These are phyloP conservation scores for Palaemon carinicauda DNA, from an alignment of 1,140 invertebrate species.

Conservation along the genomic window DNA sequence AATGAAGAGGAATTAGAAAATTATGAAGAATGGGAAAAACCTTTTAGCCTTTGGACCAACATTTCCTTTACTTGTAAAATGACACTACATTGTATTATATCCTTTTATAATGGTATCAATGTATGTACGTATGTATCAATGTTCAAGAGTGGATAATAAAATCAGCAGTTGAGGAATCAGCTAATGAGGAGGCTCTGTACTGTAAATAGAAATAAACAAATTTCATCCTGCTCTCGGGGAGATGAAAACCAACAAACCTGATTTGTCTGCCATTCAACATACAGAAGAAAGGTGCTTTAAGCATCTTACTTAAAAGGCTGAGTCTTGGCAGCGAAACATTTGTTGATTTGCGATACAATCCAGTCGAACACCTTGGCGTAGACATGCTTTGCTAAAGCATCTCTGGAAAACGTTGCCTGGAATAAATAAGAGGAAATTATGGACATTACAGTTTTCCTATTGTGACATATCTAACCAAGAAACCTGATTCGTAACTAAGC, in stretches of 20 bases:
- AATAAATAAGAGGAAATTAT: slow-evolving; percentile 29
- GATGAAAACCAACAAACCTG: background rate
- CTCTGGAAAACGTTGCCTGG: slow-evolving; percentile 81
- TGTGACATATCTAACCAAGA: background rate
- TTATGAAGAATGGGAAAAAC: too few species aligned
- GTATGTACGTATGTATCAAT: too few species aligned
- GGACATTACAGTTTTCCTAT: background rate
- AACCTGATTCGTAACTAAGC: too few species aligned
- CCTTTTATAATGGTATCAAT: too few species aligned
- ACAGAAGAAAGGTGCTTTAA: background rate
- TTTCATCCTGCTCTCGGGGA: background rate
- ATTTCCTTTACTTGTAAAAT: too few species aligned
- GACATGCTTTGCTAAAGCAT: slow-evolving; percentile 95
- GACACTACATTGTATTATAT: too few species aligned
- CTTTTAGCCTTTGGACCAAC: too few species aligned
- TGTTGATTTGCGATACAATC: slow-evolving; percentile 88
- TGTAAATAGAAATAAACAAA: too few species aligned
- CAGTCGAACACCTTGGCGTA: slow-evolving; percentile 95
- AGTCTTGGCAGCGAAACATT: slow-evolving; percentile 73
- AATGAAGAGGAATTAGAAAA: too few species aligned
- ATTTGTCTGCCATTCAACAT: background rate
- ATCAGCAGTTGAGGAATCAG: too few species aligned
- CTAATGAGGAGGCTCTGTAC: too few species aligned
- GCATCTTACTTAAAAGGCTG: slow-evolving; percentile 55
- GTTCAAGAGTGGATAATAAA: too few species aligned